Evolutionary conservation across 2,888 invertebrate species (phyloP), one percentile per base, ranked within the genome.

Genomic region (Drosophila quasianomalipes): DNA sequence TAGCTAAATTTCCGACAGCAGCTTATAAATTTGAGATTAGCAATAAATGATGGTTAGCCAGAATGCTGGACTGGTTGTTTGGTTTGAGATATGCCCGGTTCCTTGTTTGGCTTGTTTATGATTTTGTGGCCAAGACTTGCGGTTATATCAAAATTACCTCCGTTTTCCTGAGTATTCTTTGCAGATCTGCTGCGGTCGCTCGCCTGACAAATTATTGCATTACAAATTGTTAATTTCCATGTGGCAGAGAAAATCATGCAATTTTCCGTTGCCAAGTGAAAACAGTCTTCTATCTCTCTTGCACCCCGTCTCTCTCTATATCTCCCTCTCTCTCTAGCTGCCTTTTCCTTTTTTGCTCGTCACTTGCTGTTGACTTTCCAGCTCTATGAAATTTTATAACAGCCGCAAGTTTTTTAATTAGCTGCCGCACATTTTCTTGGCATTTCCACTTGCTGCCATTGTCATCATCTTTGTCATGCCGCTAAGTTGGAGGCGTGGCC

Each of bases 321-420:
- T 10, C 28, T 6, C 6, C 6, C 41, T 22, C 12, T 28, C 3
- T n/a, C 7, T 30, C 4, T 6, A 4, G 19, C 22, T n/a, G 30
- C 10, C 31, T 6, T 19, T 58, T 49, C 10, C 31, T 6, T 19
- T 58, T 49, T 22, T 30, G 57, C 30, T 41, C 39, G 9, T n/a
- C 35, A 52, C 16, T 60, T 33, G 51, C 51, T 51, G n/a, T 55
- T 66, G 63, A 60, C 54, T 65, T 76, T 68, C 9, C 53, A 51
- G 71, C 63, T 61, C 59, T 63, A 72, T 74, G 73, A 74, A 81
- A 80, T 82, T 76, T 75, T 78, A 84, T 76, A 71, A 66, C 73
- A 75, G 66, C 73, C 76, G 62, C 83, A 83, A 83, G 82, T 83
- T 83, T 83, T 83, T 83, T 86, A 85, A 85, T 85, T 85, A 85